phyloP scores from a whole-genome alignment of 2,113 vertebrate genomes.

The Himantopus leucocephalus region DNA sequence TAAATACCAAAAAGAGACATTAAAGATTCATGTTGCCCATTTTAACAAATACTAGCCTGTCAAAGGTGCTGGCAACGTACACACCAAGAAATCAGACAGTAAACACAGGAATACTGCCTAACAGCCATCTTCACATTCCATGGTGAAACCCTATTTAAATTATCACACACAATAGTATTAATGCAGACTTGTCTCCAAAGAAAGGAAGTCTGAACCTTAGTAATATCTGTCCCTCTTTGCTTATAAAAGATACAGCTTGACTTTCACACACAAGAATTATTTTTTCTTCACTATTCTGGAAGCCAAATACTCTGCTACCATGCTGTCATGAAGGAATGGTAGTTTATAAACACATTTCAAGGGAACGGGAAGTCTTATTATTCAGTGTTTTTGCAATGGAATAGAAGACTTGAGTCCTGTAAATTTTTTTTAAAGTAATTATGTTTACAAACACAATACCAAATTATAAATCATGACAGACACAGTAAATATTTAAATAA shows the following conservation, averaged over 20 bases:
- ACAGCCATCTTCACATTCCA: background rate
- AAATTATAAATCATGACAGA: background rate
- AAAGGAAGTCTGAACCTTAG: background rate
- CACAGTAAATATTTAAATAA: background rate
- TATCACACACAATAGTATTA: background rate
- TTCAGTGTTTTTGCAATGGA: background rate
- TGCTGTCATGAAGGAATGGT: background rate
- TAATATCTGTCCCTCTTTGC: background rate
- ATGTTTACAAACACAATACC: background rate
- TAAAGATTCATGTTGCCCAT: background rate
- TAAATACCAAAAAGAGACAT: background rate
- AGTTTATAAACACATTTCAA: background rate
- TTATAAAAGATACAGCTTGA: background rate
- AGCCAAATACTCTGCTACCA: background rate
- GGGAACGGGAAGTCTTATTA: background rate
- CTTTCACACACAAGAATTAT: background rate
- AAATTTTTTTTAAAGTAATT: background rate
- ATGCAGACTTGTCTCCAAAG: background rate
- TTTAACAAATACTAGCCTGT: constrained; percentile 13
- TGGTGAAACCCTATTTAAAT: background rate
- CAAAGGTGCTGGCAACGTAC: background rate
- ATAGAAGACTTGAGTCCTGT: background rate
- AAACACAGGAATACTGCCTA: background rate
- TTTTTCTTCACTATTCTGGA: background rate
- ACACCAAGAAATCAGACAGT: background rate